A percentile compares a stretch with the other conserved stretches of the same genome.
These are phyloP conservation scores for Lucilia cuprina DNA, from an alignment of 1,140 invertebrate species.

Conservation along the genomic window DNA sequence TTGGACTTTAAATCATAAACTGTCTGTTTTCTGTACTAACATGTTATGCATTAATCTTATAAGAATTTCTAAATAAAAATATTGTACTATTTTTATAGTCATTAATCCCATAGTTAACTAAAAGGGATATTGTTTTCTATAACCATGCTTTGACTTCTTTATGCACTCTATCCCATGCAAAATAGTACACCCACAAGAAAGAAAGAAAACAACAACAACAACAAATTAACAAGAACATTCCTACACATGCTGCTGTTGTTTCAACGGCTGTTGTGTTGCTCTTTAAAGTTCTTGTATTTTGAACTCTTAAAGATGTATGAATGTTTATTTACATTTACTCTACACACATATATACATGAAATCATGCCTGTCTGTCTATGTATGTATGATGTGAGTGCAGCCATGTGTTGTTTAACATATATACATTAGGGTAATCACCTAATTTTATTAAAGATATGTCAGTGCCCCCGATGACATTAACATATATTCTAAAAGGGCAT, in stretches of 20 bases:
- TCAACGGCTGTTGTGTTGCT: background rate
- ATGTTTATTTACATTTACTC: background rate
- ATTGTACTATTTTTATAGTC: no score
- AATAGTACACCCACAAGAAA: background rate
- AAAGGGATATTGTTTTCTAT: background rate
- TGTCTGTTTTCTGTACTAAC: no score
- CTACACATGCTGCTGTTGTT: constrained; percentile 17
- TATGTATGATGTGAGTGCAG: background rate
- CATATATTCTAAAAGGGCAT: no score
- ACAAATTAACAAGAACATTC: constrained; percentile 24
- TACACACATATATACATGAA: background rate
- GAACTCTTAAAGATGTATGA: background rate
- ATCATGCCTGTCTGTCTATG: background rate
- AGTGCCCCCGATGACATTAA: no score
- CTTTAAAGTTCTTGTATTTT: background rate
- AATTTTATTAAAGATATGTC: no score
- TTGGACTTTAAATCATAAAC: no score
- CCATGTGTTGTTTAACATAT: background rate
- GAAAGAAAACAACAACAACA: background rate
- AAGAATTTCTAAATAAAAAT: no score
- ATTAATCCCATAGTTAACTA: no score
- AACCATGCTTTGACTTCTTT: background rate
- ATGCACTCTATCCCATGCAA: background rate
- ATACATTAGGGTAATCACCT: background rate
- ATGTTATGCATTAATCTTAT: no score